Conservation (phyloP, 1,140 invertebrate species). For the Psilanteris sp. region DNA sequence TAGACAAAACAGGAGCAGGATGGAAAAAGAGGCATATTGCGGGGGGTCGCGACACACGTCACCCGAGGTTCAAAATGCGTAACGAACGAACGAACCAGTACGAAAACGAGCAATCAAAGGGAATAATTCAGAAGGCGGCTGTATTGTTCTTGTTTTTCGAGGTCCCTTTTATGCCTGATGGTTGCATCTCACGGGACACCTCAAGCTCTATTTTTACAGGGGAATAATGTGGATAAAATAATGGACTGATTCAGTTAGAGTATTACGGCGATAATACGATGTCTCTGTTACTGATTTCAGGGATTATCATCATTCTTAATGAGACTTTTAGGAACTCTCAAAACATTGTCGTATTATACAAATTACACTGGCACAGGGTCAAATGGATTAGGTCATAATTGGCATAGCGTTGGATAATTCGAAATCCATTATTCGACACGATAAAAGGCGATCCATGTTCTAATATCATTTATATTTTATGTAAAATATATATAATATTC, state of each 20-base stretch:
- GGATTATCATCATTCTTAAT: conserved; percentile 21
- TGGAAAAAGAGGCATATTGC: conserved; percentile 15
- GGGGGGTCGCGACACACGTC: conserved; percentile 53
- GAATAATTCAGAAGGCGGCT: conserved; percentile 77
- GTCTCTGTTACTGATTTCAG: conserved; percentile 9
- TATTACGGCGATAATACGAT: conserved; percentile 29
- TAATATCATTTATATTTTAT: too few relatives aligned
- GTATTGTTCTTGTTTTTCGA: conserved; percentile 68
- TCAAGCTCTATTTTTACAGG: conserved; percentile 25
- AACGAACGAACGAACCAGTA: conserved; percentile 67
- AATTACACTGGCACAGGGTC: conserved; percentile 13
- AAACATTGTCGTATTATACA: conserved; percentile 5
- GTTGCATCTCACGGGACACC: conserved; percentile 66
- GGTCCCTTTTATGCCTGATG: conserved; percentile 35
- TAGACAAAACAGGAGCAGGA: conserved; percentile 27
- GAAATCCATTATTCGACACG: too few relatives aligned
- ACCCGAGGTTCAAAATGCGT: conserved; percentile 37
- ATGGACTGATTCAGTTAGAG: conserved; percentile 50
- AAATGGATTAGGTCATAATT: conserved; percentile 4
- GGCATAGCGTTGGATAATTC: neutral
- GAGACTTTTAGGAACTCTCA: conserved; percentile 6
- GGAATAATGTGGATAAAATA: conserved; percentile 30
- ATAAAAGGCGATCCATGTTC: too few relatives aligned
- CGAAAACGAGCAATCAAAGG: conserved; percentile 78
- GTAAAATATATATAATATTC: too few relatives aligned